These are phyloP conservation scores for Melanotaenia boesemani DNA, from an alignment of 2,797 vertebrate species.

Conservation along the genomic window DNA sequence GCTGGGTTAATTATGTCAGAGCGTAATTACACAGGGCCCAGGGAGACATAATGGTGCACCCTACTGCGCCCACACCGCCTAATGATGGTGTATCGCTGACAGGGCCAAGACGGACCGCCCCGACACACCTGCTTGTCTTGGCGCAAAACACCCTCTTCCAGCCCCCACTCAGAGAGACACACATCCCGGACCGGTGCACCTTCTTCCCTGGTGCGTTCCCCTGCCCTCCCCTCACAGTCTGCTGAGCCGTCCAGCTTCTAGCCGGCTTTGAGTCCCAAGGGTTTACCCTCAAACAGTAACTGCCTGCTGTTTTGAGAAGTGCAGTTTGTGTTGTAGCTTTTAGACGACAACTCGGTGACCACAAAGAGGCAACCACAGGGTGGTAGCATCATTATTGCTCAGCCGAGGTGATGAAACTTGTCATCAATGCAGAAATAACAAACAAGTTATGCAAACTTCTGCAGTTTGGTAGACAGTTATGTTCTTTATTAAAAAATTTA, in stretches of 20 bases:
- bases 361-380: conserved; percentile 50
- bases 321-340: conserved; percentile 29
- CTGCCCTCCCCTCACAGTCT: conserved; percentile 27
- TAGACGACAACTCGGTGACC: conserved; percentile 51
- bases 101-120: conserved; percentile 88
- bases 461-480: conserved; percentile 7
- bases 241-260: conserved; percentile 33
- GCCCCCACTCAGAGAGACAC: conserved; percentile 50
- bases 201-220: conserved; percentile 1
- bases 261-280: conserved; percentile 19
- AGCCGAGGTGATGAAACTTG: conserved; percentile 72
- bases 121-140: conserved; percentile 92
- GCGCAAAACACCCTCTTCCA: conserved; percentile 63
- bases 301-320: conserved; percentile 40
- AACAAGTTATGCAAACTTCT: conserved; percentile 26
- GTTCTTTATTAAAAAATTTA: conserved; percentile 10
- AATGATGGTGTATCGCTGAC: conserved; percentile 94
- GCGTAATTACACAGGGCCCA: conserved; percentile 99
- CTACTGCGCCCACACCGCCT: conserved; percentile 92
- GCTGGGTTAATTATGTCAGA: conserved; percentile 99
- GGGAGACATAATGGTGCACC: conserved; percentile 96
- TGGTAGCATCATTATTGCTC: conserved; percentile 61
- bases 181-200: conserved; percentile 35
- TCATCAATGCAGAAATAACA: conserved; percentile 54
- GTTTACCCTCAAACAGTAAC: conserved; percentile 24